Conservation (phyloP, 1,140 invertebrate genomes). For the Rhynchophorus ferrugineus region DNA sequence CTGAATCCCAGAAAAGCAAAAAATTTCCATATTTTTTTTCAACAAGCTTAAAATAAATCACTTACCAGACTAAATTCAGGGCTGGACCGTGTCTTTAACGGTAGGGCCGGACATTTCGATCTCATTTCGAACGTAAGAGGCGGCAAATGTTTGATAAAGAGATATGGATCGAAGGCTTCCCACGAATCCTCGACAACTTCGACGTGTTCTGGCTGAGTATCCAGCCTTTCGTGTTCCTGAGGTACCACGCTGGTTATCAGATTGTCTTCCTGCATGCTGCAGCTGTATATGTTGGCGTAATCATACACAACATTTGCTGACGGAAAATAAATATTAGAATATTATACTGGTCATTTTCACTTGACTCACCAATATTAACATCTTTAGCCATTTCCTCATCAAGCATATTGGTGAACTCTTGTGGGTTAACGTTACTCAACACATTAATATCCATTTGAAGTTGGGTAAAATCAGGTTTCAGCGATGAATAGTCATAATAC, state of each 20-base stretch:
- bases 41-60: constrained; percentile 19
- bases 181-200: constrained; percentile 56
- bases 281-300: constrained; percentile 34
- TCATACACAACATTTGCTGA: constrained; percentile 33
- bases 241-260: constrained; percentile 32
- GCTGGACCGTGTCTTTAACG: constrained; percentile 85
- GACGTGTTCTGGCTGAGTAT: constrained; percentile 45
- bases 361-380: constrained; percentile 27
- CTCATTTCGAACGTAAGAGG: constrained; percentile 81
- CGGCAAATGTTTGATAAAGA: constrained; percentile 88
- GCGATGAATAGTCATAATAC: constrained; percentile 35
- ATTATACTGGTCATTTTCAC: not conserved
- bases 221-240: constrained; percentile 43
- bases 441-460: constrained; percentile 36
- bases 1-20: too few relatives aligned
- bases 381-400: constrained; percentile 39
- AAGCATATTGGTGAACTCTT: constrained; percentile 39
- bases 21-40: not conserved
- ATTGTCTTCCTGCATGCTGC: constrained; percentile 23
- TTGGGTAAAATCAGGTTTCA: constrained; percentile 37
- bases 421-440: constrained; percentile 37
- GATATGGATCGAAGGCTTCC: constrained; percentile 80
- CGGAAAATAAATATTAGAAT: not conserved
- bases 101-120: constrained; percentile 80
- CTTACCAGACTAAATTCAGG: constrained; percentile 89